Evolutionary conservation across 2,888 invertebrate genomes (phyloP).

Genomic region (Amblyteles armatorius): DNA sequence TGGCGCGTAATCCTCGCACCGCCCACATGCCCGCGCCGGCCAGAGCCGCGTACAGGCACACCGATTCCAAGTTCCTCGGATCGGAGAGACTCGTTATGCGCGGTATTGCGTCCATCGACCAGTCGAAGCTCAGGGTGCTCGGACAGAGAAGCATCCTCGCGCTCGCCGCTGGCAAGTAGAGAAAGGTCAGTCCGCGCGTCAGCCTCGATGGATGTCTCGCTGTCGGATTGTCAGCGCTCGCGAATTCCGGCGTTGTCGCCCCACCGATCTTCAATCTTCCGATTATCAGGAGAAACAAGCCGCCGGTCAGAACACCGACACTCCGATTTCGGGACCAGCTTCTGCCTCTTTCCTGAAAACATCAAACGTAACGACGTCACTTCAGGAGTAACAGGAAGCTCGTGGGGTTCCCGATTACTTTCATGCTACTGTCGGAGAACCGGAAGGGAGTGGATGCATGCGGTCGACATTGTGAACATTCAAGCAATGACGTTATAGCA

Average conservation of each 20-base stretch:
- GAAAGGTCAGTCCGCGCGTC: slow-evolving; percentile 95
- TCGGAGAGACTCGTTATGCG: slow-evolving; percentile 92
- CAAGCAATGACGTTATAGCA: too few relatives aligned
- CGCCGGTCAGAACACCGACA: slow-evolving; percentile 88
- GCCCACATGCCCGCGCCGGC: slow-evolving; percentile 78
- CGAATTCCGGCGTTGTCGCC: slow-evolving; percentile 91
- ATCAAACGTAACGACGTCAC: slow-evolving; percentile 5
- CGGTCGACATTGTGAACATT: too few relatives aligned
- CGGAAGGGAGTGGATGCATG: too few relatives aligned
- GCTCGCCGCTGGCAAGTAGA: slow-evolving; percentile 96
- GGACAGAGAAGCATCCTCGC: slow-evolving; percentile 95
- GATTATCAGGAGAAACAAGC: slow-evolving; percentile 89
- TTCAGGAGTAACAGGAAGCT: neutral
- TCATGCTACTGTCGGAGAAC: too few relatives aligned
- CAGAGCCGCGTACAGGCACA: slow-evolving; percentile 89
- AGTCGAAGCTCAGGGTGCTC: slow-evolving; percentile 96
- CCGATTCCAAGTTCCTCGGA: slow-evolving; percentile 91
- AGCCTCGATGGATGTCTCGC: slow-evolving; percentile 93
- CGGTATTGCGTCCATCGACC: slow-evolving; percentile 99
- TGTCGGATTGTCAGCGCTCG: slow-evolving; percentile 98
- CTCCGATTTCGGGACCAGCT: slow-evolving; percentile 88
- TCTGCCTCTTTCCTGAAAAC: slow-evolving; percentile 74
- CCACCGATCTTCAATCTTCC: slow-evolving; percentile 93
- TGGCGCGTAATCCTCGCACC: slow-evolving; percentile 72
- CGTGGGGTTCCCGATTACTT: neutral